Percentiles rank a stretch among this genome's conserved stretches.
These are phyloP conservation scores for Ispidina lecontei DNA, from an alignment of 2,797 vertebrate genomes.

Conservation along the genomic window DNA sequence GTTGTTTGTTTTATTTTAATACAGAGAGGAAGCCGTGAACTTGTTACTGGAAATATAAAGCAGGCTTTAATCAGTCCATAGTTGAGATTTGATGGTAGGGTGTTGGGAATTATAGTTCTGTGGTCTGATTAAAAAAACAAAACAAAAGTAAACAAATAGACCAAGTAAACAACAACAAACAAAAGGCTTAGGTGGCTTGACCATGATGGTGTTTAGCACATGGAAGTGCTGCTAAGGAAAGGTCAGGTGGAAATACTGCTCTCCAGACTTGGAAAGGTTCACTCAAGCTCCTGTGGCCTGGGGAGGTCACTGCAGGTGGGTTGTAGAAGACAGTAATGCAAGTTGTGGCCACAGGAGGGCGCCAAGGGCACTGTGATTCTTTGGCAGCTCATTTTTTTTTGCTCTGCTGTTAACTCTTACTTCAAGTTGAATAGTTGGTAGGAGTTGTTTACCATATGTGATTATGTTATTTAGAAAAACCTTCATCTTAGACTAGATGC, in stretches of 20 bases:
- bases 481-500: neutral
- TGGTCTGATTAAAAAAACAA: neutral
- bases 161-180: neutral
- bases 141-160: no score
- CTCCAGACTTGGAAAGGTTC: neutral
- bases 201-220: no score
- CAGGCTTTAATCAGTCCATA: neutral
- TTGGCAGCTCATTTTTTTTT: rapidly evolving
- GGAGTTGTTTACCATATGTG: neutral
- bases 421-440: neutral
- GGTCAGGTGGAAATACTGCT: neutral
- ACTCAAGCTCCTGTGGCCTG: neutral
- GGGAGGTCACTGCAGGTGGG: neutral
- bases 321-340: neutral
- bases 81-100: neutral
- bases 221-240: neutral
- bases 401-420: neutral
- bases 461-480: neutral
- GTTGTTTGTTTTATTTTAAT: neutral
- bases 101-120: neutral
- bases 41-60: neutral
- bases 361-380: neutral
- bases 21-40: neutral
- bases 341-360: neutral
- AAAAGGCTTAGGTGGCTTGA: no score